Conservation (phyloP, 2,113 vertebrate genomes). For the Aldabrachelys gigantea region DNA sequence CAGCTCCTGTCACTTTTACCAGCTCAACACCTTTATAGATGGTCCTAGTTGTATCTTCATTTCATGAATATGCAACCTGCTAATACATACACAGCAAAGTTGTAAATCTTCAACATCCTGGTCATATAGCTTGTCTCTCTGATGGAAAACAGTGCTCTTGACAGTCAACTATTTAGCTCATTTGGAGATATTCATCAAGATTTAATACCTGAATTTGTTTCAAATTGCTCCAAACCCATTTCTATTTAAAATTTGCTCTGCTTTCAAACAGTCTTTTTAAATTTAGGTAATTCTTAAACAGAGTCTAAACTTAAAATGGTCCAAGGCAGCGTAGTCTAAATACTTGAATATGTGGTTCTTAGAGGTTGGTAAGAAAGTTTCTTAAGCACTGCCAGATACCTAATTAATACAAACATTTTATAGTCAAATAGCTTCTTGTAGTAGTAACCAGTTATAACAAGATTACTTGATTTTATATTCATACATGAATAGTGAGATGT, state of each 20-base stretch:
- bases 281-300: not conserved
- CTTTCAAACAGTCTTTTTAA: not conserved
- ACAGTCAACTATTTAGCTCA: not conserved
- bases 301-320: too few species aligned
- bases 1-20: not conserved
- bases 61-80: not conserved
- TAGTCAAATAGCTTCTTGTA: not conserved
- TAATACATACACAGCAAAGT: not conserved
- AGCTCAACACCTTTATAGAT: not conserved
- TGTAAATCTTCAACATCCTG: not conserved
- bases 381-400: not conserved
- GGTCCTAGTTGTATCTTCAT: not conserved
- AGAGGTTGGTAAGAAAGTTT: not conserved
- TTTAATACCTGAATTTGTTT: not conserved
- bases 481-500: not conserved
- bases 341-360: not conserved
- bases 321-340: too few species aligned
- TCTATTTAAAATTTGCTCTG: not conserved
- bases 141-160: not conserved
- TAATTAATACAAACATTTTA: not conserved
- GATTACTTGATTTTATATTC: not conserved
- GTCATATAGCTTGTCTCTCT: not conserved
- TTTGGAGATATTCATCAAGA: not conserved
- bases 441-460: not conserved
- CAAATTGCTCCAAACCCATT: not conserved